Conservation (phyloP, 2,797 vertebrate species). For the Notolabrus celidotus region DNA sequence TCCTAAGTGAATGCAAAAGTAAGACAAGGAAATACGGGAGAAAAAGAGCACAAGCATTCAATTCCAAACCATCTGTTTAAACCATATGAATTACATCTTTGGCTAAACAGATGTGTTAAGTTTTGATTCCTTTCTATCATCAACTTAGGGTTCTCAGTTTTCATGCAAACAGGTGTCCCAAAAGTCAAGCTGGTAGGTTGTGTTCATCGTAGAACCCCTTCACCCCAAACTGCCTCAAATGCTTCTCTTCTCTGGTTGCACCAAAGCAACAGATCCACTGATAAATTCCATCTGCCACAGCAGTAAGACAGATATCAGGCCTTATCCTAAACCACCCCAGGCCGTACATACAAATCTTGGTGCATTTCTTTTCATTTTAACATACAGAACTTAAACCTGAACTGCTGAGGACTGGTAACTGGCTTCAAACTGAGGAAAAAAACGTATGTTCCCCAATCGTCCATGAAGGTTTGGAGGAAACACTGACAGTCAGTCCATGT, state of each 20-base stretch:
- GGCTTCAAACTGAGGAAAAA: slow-evolving; percentile 30
- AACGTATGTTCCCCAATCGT: neutral
- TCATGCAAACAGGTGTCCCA: slow-evolving; percentile 80
- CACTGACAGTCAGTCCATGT: slow-evolving; percentile 88
- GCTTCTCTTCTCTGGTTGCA: slow-evolving; percentile 75
- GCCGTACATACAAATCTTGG: neutral
- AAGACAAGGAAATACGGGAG: neutral
- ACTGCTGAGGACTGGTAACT: slow-evolving; percentile 7
- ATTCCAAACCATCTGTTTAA: slow-evolving; percentile 65
- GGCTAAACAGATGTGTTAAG: slow-evolving; percentile 45
- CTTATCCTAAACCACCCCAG: slow-evolving; percentile 8
- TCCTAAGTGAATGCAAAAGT: neutral
- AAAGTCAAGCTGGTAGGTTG: slow-evolving; percentile 58
- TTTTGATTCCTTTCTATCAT: slow-evolving; percentile 68
- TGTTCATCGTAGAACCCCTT: slow-evolving; percentile 43
- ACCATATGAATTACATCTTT: slow-evolving; percentile 45
- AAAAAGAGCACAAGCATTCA: slow-evolving; percentile 15
- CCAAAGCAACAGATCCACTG: slow-evolving; percentile 43
- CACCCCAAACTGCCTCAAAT: slow-evolving; percentile 39
- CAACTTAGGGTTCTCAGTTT: slow-evolving; percentile 71
- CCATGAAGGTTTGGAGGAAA: neutral
- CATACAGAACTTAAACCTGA: slow-evolving; percentile 32
- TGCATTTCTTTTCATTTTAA: slow-evolving; percentile 29
- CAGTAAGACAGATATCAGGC: slow-evolving; percentile 1
- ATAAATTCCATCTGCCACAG: slow-evolving; percentile 45